Percentiles rank a stretch among this genome's conserved stretches.
These are phyloP conservation scores for Amphimedon queenslandica DNA, from an alignment of 37 sponge, comb jelly and placozoan genomes.

Conservation along the genomic window DNA sequence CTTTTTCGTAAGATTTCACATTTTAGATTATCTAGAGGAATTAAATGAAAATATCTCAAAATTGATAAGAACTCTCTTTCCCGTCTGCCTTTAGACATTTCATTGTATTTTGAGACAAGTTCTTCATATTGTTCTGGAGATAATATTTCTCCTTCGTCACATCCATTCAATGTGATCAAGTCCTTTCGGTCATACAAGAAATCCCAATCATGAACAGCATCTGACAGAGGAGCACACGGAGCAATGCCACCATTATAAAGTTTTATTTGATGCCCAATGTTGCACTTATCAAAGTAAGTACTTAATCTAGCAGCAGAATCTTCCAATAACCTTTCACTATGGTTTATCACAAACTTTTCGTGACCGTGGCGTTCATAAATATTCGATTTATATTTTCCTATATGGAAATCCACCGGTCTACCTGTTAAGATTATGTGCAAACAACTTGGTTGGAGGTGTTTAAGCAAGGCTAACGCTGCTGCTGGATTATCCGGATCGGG, in stretches of 20 bases:
- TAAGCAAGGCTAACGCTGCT: constrained; percentile 20
- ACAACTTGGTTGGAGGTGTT: background rate
- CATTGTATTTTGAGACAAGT: constrained; percentile 15
- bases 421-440: constrained; percentile 44
- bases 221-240: constrained; percentile 32
- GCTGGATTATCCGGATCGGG: constrained; percentile 48
- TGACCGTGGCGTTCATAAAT: constrained; percentile 9
- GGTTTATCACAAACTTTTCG: constrained; percentile 6
- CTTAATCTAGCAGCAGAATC: constrained; percentile 24
- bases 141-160: constrained; percentile 19
- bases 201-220: constrained; percentile 30
- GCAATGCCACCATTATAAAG: constrained; percentile 43
- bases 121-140: constrained; percentile 8
- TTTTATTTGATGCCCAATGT: background rate
- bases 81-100: constrained; percentile 7
- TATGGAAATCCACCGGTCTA: constrained; percentile 27
- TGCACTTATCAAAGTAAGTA: constrained; percentile 16
- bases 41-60: constrained; percentile 8
- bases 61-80: constrained; percentile 7
- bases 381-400: background rate
- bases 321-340: constrained; percentile 19
- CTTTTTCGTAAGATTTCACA: background rate
- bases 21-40: background rate
- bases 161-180: background rate
- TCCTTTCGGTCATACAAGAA: constrained; percentile 47